Evolutionary conservation across 2,113 vertebrate genomes (phyloP).

Genomic region (Phylloscopus whistleri): DNA sequence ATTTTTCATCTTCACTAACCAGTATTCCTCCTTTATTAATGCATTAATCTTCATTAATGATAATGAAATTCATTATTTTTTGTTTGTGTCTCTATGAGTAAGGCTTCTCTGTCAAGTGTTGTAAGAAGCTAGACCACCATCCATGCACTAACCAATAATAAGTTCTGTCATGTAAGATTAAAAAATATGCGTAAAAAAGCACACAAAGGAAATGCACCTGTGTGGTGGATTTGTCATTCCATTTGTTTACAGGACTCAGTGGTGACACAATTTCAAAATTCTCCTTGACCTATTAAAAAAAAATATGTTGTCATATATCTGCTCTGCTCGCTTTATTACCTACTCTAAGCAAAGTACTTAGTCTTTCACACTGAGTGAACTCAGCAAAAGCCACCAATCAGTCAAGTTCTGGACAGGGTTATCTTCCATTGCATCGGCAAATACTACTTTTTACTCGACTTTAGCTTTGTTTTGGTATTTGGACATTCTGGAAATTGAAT

Average conservation of each 20-base stretch:
- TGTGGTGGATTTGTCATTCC: background rate
- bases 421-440: background rate
- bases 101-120: background rate
- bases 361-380: background rate
- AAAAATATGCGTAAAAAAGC: background rate
- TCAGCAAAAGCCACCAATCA: background rate
- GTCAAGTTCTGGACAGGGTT: background rate
- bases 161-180: background rate
- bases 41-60: background rate
- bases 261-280: background rate
- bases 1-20: background rate
- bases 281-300: background rate
- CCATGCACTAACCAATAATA: background rate
- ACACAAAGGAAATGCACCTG: background rate
- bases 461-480: background rate
- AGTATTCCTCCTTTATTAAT: background rate
- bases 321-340: background rate
- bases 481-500: background rate
- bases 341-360: background rate
- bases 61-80: background rate
- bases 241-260: background rate
- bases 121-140: background rate
- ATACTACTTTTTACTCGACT: background rate
- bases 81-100: rapidly evolving
- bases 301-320: background rate